phyloP scores from a whole-genome alignment of 1,140 invertebrate genomes.

The Monochamus saltuarius region DNA sequence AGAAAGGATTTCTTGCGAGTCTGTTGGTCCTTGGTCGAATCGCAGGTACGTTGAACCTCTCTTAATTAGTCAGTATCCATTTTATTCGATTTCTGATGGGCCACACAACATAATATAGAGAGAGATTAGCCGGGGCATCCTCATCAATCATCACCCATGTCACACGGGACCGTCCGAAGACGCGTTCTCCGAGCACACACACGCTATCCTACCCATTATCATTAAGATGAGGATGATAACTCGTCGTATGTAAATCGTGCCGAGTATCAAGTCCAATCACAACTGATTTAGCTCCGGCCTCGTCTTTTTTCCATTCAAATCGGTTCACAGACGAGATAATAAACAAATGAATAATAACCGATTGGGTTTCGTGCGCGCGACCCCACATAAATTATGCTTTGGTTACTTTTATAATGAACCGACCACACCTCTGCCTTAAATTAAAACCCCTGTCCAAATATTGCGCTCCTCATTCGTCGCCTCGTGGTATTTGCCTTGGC shows the following conservation, averaged over 20 bases:
- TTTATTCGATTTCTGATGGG: conserved; percentile 24
- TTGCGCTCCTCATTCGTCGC: conserved; percentile 5
- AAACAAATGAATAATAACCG: conserved; percentile 24
- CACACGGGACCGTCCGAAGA: conserved; percentile 21
- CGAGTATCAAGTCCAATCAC: too few species aligned
- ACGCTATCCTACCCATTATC: conserved; percentile 11
- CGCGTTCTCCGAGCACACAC: neutral
- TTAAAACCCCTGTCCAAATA: conserved; percentile 24
- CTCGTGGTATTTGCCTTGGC: neutral
- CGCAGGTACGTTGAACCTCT: conserved; percentile 22
- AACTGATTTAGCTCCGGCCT: too few species aligned
- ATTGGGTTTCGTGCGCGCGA: conserved; percentile 19
- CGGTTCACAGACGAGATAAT: conserved; percentile 9
- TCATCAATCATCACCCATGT: conserved; percentile 30
- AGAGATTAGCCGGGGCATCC: conserved; percentile 27
- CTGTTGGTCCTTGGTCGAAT: neutral
- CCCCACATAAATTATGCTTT: conserved; percentile 18
- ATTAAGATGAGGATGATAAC: too few species aligned
- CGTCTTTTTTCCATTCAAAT: conserved; percentile 4
- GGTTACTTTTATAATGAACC: conserved; percentile 23
- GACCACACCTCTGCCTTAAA: conserved; percentile 21
- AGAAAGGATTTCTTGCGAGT: too few species aligned
- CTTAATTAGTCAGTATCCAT: conserved; percentile 27
- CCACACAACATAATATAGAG: conserved; percentile 29
- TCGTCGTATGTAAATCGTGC: too few species aligned